These are phyloP conservation scores for Glandiceps talaboti DNA, from an alignment of 53 echinoderm and acorn worm species.

Conservation along the genomic window DNA sequence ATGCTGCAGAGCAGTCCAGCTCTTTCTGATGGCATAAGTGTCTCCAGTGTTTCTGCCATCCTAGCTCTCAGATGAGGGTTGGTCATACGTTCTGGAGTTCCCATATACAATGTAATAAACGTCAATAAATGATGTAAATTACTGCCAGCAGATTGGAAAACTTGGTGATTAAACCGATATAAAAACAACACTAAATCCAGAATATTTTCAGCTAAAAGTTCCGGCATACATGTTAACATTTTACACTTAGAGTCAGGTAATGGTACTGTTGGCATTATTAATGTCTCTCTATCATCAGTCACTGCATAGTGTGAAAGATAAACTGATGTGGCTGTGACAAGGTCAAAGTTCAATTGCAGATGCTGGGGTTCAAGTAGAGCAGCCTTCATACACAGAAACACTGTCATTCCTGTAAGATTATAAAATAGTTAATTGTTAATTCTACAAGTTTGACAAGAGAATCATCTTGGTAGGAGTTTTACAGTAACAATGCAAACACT, in stretches of 20 bases:
- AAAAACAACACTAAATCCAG: slow-evolving; percentile 71
- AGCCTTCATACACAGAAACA: slow-evolving; percentile 56
- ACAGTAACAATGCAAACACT: no score
- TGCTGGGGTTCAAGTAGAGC: slow-evolving; percentile 59
- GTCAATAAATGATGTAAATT: slow-evolving; percentile 57
- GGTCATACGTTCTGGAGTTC: slow-evolving; percentile 73
- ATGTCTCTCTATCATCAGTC: slow-evolving; percentile 25
- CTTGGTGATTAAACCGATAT: slow-evolving; percentile 29
- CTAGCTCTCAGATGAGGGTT: slow-evolving; percentile 89
- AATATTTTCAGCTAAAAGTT: slow-evolving; percentile 77
- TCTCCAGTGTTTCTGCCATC: slow-evolving; percentile 80
- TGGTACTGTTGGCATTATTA: slow-evolving; percentile 44
- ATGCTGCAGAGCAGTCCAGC: no score
- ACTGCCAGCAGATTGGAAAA: slow-evolving; percentile 12
- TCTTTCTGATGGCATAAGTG: slow-evolving; percentile 73
- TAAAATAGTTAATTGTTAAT: no score
- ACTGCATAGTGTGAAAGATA: slow-evolving; percentile 55
- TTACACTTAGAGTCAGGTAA: slow-evolving; percentile 29
- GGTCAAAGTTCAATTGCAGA: slow-evolving; percentile 42
- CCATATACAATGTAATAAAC: slow-evolving; percentile 91
- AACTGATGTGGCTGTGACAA: slow-evolving; percentile 64
- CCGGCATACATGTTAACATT: slow-evolving; percentile 47
- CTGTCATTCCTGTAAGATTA: slow-evolving; percentile 53
- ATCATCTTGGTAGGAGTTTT: no score
- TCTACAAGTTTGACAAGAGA: no score